Evolutionary conservation across 2,888 invertebrate species (phyloP).

Genomic region (Athalia cordata): DNA sequence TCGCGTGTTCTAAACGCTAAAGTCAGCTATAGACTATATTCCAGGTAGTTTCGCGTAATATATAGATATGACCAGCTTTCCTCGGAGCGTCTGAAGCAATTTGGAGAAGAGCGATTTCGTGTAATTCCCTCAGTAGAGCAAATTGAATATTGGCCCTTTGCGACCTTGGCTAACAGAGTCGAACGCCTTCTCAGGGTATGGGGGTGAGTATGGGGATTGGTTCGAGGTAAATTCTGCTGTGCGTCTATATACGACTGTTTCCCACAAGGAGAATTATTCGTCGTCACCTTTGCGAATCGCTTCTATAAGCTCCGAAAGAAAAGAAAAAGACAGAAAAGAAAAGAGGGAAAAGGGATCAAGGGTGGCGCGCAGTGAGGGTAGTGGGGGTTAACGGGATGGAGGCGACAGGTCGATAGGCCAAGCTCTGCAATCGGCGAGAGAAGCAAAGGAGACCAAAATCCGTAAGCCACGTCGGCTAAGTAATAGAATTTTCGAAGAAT

Average conservation of each 20-base stretch:
- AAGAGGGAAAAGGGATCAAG: slow-evolving; percentile 22
- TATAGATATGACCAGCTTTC: slow-evolving; percentile 34
- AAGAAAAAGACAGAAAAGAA: slow-evolving; percentile 20
- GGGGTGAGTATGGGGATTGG: neutral
- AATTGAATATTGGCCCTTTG: slow-evolving; percentile 32
- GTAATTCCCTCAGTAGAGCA: slow-evolving; percentile 39
- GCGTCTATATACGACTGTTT: neutral
- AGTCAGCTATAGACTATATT: neutral
- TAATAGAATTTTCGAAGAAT: slow-evolving; percentile 31
- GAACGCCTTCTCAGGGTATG: neutral
- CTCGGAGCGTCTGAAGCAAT: slow-evolving; percentile 32
- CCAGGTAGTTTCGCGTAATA: slow-evolving; percentile 16
- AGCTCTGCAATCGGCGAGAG: slow-evolving; percentile 6
- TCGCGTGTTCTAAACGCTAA: slow-evolving; percentile 10
- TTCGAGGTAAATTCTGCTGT: neutral
- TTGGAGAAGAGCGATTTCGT: slow-evolving; percentile 29
- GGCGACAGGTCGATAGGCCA: slow-evolving; percentile 11
- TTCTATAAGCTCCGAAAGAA: neutral
- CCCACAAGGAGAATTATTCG: slow-evolving; percentile 37
- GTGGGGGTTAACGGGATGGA: slow-evolving; percentile 40
- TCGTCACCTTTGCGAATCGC: slow-evolving; percentile 27
- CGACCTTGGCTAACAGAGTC: slow-evolving; percentile 28
- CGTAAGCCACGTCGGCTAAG: slow-evolving; percentile 33
- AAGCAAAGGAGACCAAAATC: neutral
- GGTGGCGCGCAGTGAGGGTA: slow-evolving; percentile 22